Percentiles rank a stretch among this genome's conserved stretches.
Conservation (phyloP, 2,888 invertebrate genomes). For the Agrochola litura region DNA sequence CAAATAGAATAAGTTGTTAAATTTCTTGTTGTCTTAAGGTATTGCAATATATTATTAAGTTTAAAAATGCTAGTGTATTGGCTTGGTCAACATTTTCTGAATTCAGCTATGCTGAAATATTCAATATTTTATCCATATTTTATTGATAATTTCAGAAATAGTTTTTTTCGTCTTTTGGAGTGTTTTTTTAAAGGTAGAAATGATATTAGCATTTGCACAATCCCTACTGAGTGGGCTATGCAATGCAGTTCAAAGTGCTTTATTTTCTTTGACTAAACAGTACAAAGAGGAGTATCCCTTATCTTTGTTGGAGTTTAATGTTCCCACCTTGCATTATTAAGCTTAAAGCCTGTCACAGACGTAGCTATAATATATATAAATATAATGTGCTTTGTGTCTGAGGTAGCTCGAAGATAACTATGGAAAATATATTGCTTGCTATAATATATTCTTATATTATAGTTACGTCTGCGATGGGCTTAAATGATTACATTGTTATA, state of each 20-base stretch:
- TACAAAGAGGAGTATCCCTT: not conserved
- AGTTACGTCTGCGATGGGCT: too few relatives aligned
- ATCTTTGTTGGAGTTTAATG: not conserved
- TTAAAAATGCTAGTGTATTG: not conserved
- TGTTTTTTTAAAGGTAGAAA: not conserved
- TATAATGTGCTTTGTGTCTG: too few relatives aligned
- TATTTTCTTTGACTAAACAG: not conserved
- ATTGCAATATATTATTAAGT: slow-evolving; percentile 4
- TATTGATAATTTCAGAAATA: not conserved
- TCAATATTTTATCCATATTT: not conserved
- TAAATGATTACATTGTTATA: slow-evolving; percentile 1
- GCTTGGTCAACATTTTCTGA: not conserved
- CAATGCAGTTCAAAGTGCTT: not conserved
- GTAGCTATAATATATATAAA: too few relatives aligned
- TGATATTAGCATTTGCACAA: not conserved
- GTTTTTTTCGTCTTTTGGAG: not conserved
- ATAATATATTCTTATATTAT: too few relatives aligned
- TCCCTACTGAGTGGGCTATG: not conserved
- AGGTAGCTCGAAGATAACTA: too few relatives aligned
- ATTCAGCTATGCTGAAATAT: slow-evolving; percentile 11
- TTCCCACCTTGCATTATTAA: slow-evolving; percentile 10
- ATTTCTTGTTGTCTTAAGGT: not conserved
- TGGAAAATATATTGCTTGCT: too few relatives aligned
- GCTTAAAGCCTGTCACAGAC: not conserved
- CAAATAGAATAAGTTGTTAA: not conserved